Evolutionary conservation across 2,113 vertebrate genomes (phyloP), one percentile per base, ranked within the genome.

Genomic region (Apaloderma vittatum): DNA sequence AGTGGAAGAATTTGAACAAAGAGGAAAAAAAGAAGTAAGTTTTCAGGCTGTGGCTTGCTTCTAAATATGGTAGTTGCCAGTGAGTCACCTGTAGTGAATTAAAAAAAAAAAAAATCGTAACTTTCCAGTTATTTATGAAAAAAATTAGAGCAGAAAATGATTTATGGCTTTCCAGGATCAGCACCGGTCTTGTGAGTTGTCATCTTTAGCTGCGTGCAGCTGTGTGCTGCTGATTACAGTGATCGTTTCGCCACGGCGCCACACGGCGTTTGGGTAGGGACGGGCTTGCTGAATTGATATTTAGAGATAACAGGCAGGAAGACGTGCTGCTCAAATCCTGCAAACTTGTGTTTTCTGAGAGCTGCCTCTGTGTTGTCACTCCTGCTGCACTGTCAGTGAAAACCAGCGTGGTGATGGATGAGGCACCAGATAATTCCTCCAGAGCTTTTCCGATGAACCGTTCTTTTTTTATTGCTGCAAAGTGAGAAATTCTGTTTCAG

Each of bases 21-120:
- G 98, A 99, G 85, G 99, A 98, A 70, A 99, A 98, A 95, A 97
- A 98, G 84, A 99, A 98, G 99, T 99, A 98, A 99, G 99, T 99
- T 96, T 98, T 98, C 97, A 98, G 98, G 98, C 96, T 95, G 54
- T 96, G 86, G 97, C 96, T 98, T 97, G 95, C 93, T 96, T 81
- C 58, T 96, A 63, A 95, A 70, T 75, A 65, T 90, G 77, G 79
- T 88, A 96, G 75, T 98, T 99, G 98, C 97, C 97, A 97, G 95
- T 97, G 95, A 98, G 96, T 98, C 96, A 98, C 97, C 97, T 96
- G 98, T 58, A 95, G 75, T 75, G 68, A 96, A 88, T 77, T 80
- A 19, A 48, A 71, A 78, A 92, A 96, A 92, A 97, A 86, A 92
- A 96, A 92, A 97, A 86, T 10, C 74, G 1, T 40, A 46, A 86